phyloP scores from a whole-genome alignment of 1,140 invertebrate species.

The Scaptomyza pallida region DNA sequence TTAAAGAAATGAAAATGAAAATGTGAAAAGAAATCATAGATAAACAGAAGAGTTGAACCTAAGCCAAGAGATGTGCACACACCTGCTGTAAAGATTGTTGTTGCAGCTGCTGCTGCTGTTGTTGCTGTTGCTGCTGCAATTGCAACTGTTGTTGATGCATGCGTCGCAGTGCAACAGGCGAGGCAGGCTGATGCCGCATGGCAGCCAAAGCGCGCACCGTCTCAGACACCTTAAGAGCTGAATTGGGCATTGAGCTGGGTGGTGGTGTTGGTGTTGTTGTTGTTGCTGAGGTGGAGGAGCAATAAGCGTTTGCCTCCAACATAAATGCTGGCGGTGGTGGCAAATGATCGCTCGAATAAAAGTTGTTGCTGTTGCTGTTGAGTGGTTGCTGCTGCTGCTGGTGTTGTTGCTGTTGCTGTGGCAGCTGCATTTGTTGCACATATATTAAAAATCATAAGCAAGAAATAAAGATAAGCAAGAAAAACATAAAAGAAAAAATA shows the following conservation, averaged over 20 bases:
- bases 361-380: slow-evolving; percentile 30
- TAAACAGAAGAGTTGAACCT: slow-evolving; percentile 31
- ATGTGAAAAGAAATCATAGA: slow-evolving; percentile 37
- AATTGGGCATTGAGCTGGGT: slow-evolving; percentile 56
- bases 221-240: slow-evolving; percentile 90
- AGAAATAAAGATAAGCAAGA: slow-evolving; percentile 51
- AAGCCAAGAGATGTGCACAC: slow-evolving; percentile 62
- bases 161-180: slow-evolving; percentile 89
- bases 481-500: slow-evolving; percentile 25
- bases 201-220: slow-evolving; percentile 93
- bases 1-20: slow-evolving; percentile 59
- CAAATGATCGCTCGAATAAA: slow-evolving; percentile 87
- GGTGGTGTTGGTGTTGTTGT: slow-evolving; percentile 27
- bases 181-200: slow-evolving; percentile 93
- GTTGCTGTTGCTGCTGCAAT: slow-evolving; percentile 46
- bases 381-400: slow-evolving; percentile 29
- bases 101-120: slow-evolving; percentile 31
- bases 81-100: slow-evolving; percentile 67
- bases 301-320: slow-evolving; percentile 85
- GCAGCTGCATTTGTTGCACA: slow-evolving; percentile 38
- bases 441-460: slow-evolving; percentile 66
- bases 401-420: slow-evolving; percentile 27
- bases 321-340: slow-evolving; percentile 94
- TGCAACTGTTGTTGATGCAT: slow-evolving; percentile 67
- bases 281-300: background rate